Evolutionary conservation across 2,888 invertebrate genomes (phyloP).

Genomic region (Drosophila testacea): DNA sequence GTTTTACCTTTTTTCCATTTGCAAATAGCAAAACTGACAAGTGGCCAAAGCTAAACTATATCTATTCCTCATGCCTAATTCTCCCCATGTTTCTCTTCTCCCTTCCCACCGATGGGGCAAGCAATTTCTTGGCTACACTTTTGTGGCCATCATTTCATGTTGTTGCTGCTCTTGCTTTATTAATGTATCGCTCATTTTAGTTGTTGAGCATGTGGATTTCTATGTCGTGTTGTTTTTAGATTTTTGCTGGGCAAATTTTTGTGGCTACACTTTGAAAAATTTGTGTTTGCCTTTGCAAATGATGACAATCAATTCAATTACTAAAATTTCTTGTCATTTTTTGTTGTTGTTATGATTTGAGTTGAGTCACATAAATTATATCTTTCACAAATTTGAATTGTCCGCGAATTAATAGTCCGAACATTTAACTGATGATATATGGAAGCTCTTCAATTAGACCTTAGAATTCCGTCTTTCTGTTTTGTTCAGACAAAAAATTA

Average conservation of each 20-base stretch:
- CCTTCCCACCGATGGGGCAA: slow-evolving; percentile 9
- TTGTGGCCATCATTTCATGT: slow-evolving; percentile 55
- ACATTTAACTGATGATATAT: background rate
- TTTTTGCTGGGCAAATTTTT: slow-evolving; percentile 46
- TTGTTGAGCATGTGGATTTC: slow-evolving; percentile 49
- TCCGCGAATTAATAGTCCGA: background rate
- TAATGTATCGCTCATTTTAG: slow-evolving; percentile 58
- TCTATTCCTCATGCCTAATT: background rate
- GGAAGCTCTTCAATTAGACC: background rate
- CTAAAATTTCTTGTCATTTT: slow-evolving; percentile 16
- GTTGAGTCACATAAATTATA: background rate
- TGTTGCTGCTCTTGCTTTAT: slow-evolving; percentile 48
- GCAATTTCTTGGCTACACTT: slow-evolving; percentile 56
- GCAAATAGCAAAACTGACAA: slow-evolving; percentile 21
- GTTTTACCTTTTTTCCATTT: slow-evolving; percentile 42
- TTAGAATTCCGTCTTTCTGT: background rate
- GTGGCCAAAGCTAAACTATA: slow-evolving; percentile 9
- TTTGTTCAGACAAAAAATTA: no score
- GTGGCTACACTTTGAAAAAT: slow-evolving; percentile 56
- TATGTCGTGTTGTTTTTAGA: slow-evolving; percentile 54
- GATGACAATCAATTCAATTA: slow-evolving; percentile 16
- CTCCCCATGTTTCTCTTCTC: background rate
- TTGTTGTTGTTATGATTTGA: background rate
- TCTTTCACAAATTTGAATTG: background rate
- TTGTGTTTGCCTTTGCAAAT: background rate